A percentile compares a stretch with the other conserved stretches of the same genome.
Conservation (phyloP, 2,113 vertebrate genomes). For the Mastomys natalensis region DNA sequence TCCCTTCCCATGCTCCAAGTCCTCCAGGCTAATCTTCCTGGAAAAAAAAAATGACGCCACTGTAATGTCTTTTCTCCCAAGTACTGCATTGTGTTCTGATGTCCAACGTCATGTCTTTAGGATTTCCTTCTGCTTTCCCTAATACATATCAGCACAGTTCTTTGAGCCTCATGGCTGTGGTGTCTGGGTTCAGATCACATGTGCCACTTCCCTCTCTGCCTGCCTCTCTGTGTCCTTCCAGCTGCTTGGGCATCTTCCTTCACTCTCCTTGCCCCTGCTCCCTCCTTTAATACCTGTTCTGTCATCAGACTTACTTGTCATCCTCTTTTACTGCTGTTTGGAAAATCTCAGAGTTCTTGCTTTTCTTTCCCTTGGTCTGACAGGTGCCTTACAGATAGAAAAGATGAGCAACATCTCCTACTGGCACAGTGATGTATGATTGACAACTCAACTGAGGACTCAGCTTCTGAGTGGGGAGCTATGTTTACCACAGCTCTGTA, state of each 20-base stretch:
- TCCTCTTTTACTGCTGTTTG: neutral
- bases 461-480: neutral
- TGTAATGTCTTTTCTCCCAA: neutral
- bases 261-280: neutral
- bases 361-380: neutral
- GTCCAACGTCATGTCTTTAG: neutral
- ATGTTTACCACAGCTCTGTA: neutral
- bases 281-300: neutral
- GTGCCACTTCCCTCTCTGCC: neutral
- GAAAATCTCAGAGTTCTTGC: neutral
- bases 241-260: neutral
- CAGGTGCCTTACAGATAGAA: neutral
- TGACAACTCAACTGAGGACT: neutral
- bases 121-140: neutral
- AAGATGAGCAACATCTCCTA: neutral
- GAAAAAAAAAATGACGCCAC: neutral
- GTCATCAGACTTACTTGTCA: too few species aligned
- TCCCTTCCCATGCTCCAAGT: neutral
- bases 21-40: neutral
- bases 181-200: neutral
- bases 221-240: neutral
- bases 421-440: fast-evolving
- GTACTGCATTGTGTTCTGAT: neutral
- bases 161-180: neutral
- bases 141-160: neutral